phyloP scores from a whole-genome alignment of 1,140 invertebrate genomes.

The Acromyrmex charruanus region DNA sequence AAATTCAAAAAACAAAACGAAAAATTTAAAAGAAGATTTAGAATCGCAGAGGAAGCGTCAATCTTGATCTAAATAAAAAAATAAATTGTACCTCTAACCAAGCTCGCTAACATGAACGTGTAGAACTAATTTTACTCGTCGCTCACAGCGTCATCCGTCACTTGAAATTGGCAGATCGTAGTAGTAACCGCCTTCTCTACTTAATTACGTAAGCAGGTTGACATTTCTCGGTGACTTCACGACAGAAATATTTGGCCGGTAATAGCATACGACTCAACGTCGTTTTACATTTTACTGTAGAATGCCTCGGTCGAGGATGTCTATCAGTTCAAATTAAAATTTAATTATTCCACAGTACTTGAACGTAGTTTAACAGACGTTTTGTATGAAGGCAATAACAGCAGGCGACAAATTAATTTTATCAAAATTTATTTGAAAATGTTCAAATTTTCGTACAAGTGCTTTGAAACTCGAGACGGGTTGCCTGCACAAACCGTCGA shows the following conservation, averaged over 20 bases:
- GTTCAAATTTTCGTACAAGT: background rate
- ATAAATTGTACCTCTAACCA: conserved; percentile 3
- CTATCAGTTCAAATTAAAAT: conserved; percentile 5
- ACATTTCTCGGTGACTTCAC: conserved; percentile 49
- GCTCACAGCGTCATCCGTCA: conserved; percentile 76
- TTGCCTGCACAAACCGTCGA: background rate
- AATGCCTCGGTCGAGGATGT: background rate
- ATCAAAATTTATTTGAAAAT: conserved; percentile 11
- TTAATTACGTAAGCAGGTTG: conserved; percentile 73
- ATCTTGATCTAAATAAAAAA: background rate
- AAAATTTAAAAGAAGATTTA: background rate
- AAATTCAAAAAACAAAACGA: background rate
- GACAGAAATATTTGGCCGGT: conserved; percentile 66
- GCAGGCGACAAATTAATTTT: background rate
- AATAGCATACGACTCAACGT: conserved; percentile 54
- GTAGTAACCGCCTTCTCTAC: conserved; percentile 57
- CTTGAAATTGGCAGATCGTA: conserved; percentile 79
- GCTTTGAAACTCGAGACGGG: background rate
- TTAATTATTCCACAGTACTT: background rate
- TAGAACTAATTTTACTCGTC: conserved; percentile 74
- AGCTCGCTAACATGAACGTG: conserved; percentile 37
- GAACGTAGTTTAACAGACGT: conserved; percentile 22
- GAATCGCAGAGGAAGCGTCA: background rate
- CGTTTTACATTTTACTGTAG: background rate
- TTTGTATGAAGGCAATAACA: background rate